phyloP scores from a whole-genome alignment of 1,140 invertebrate species.

The Camponotus vicinus region DNA sequence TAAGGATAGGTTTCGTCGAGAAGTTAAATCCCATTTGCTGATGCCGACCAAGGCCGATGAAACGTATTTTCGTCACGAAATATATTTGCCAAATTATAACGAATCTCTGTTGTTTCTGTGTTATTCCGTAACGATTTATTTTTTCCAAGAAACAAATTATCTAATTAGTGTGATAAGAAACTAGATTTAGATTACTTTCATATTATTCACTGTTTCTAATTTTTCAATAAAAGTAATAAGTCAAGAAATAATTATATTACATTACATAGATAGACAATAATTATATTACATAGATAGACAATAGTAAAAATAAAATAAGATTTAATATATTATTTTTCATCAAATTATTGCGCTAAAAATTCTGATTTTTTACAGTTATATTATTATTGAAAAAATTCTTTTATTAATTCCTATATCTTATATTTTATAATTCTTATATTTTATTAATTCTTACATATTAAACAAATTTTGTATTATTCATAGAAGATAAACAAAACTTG shows the following conservation, averaged over 20 bases:
- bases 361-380: not conserved
- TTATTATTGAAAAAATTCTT: not conserved
- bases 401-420: not conserved
- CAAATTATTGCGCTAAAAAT: not conserved
- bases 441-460: not conserved
- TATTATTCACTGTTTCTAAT: not conserved
- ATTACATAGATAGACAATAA: not conserved
- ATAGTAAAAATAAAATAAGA: not conserved
- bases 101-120: not conserved
- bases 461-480: not conserved
- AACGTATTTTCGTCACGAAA: slow-evolving; percentile 27
- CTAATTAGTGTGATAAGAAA: not conserved
- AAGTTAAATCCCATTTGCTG: slow-evolving; percentile 43
- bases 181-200: not conserved
- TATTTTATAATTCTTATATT: not conserved
- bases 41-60: not conserved
- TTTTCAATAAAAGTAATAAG: not conserved
- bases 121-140: not conserved
- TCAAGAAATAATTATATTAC: not conserved
- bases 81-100: slow-evolving; percentile 9
- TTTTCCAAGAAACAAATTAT: slow-evolving; percentile 4
- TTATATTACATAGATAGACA: not conserved
- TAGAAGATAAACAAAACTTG: not conserved
- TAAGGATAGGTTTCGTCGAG: slow-evolving; percentile 27
- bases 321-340: no score